phyloP scores from a whole-genome alignment of 2,113 vertebrate genomes.

The Physeter macrocephalus region DNA sequence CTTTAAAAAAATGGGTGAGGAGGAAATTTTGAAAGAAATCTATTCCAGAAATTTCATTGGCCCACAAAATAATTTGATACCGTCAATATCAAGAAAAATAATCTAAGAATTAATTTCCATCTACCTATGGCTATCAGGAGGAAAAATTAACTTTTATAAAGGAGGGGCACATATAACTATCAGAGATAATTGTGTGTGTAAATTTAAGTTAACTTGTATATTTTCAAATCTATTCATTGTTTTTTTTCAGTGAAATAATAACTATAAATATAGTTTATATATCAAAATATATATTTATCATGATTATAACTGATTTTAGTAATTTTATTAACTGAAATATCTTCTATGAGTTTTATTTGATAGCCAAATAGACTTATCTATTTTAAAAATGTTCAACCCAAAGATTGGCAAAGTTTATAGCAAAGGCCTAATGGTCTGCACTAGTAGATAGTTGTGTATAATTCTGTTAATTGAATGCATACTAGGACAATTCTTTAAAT shows the following conservation, averaged over 20 bases:
- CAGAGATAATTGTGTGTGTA: background rate
- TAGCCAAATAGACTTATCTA: background rate
- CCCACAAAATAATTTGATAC: constrained; percentile 29
- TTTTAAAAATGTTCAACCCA: background rate
- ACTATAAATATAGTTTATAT: background rate
- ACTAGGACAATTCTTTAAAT: background rate
- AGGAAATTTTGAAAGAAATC: constrained; percentile 55
- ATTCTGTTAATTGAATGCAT: background rate
- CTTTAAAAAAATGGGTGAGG: constrained; percentile 5
- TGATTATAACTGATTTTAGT: background rate
- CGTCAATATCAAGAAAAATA: constrained; percentile 33
- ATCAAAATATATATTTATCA: background rate
- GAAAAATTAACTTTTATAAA: background rate
- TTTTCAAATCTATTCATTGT: background rate
- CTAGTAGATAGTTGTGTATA: background rate
- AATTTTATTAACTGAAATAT: background rate
- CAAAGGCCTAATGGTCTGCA: background rate
- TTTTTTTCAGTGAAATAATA: background rate
- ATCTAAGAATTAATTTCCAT: constrained; percentile 50
- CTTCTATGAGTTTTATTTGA: background rate
- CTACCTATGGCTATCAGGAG: background rate
- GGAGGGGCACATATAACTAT: background rate
- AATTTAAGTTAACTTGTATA: background rate
- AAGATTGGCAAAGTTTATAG: background rate
- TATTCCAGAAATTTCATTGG: constrained; percentile 63